phyloP scores from a whole-genome alignment of 2,797 vertebrate genomes.

The Orestias chungarensis region DNA sequence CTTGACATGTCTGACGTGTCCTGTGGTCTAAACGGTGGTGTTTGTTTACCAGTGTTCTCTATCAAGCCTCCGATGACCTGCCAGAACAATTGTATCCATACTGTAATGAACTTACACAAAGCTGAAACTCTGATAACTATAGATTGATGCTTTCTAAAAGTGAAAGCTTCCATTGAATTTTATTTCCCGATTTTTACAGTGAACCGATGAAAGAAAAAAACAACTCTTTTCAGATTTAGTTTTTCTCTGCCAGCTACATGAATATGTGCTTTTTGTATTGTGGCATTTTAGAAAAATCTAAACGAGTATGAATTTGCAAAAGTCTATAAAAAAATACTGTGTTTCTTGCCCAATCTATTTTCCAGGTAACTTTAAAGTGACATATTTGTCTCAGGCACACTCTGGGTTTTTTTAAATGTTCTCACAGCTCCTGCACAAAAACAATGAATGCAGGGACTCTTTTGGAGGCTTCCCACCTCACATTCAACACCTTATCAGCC shows the following conservation, averaged over 20 bases:
- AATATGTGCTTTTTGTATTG: neutral
- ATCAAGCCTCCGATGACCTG: neutral
- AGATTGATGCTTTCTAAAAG: neutral
- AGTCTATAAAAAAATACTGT: neutral
- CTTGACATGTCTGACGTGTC: neutral
- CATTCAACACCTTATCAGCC: slow-evolving; percentile 72
- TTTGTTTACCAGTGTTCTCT: neutral
- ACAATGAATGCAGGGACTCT: slow-evolving; percentile 68
- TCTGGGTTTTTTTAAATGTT: slow-evolving; percentile 37
- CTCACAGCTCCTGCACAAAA: slow-evolving; percentile 60
- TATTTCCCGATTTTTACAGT: neutral
- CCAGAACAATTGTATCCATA: neutral
- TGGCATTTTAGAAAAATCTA: neutral
- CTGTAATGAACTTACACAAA: neutral
- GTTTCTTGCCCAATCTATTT: slow-evolving; percentile 44
- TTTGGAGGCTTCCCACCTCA: slow-evolving; percentile 74
- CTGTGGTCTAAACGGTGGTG: neutral
- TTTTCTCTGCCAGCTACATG: no score
- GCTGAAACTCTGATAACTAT: neutral
- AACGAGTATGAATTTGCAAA: neutral
- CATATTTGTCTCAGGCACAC: slow-evolving; percentile 44
- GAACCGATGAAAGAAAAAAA: neutral
- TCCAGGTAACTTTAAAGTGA: slow-evolving; percentile 17
- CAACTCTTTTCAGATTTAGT: neutral
- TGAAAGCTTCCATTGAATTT: neutral